phyloP scores from a whole-genome alignment of 2,113 vertebrate species.

The Corythornis cristatus region DNA sequence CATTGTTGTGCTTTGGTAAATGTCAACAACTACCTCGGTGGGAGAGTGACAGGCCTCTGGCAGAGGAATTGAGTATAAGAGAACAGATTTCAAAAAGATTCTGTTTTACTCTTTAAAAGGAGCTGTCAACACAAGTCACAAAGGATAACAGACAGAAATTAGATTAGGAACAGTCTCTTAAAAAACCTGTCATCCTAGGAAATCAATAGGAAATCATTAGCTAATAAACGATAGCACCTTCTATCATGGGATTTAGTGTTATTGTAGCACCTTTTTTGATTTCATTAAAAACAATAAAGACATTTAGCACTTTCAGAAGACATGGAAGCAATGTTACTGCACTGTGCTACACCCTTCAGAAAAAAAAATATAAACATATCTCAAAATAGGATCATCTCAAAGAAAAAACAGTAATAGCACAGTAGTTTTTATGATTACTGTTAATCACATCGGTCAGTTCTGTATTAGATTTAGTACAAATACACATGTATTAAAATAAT shows the following conservation, averaged over 20 bases:
- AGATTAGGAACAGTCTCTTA: conserved; percentile 3
- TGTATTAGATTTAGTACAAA: neutral
- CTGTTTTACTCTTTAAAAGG: conserved; percentile 49
- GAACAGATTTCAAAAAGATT: conserved; percentile 38
- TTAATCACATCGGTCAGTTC: neutral
- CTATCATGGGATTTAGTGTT: neutral
- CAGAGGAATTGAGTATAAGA: conserved; percentile 1
- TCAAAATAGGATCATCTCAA: neutral
- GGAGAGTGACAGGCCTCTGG: conserved; percentile 17
- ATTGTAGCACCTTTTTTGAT: neutral
- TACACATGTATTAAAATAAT: neutral
- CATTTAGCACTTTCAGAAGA: neutral
- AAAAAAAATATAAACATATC: neutral
- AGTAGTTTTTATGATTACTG: neutral
- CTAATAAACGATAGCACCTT: neutral
- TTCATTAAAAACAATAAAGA: neutral
- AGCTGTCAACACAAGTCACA: conserved; percentile 35
- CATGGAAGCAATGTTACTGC: neutral
- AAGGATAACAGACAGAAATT: conserved; percentile 42
- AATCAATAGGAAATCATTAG: conserved; percentile 27
- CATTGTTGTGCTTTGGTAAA: conserved; percentile 54
- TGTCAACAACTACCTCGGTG: conserved; percentile 54
- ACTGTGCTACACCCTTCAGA: neutral
- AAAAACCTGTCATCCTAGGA: neutral
- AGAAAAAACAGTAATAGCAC: neutral